These are phyloP conservation scores for Leiothrix lutea DNA, from an alignment of 2,113 vertebrate genomes.

Conservation along the genomic window DNA sequence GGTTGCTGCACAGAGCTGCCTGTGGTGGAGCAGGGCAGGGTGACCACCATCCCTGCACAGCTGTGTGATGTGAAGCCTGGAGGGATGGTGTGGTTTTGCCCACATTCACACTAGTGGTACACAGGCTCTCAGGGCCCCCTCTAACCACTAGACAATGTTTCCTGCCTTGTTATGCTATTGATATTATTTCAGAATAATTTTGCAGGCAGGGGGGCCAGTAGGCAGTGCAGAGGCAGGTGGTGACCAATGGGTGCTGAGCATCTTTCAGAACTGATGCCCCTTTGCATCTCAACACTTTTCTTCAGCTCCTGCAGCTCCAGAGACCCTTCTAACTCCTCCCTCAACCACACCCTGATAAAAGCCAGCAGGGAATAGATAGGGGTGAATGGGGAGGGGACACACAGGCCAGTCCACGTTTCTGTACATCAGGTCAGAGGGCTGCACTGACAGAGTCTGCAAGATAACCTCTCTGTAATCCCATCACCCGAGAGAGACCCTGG, in stretches of 20 bases:
- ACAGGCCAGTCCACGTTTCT: background rate
- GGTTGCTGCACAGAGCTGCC: background rate
- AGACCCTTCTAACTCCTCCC: constrained; percentile 55
- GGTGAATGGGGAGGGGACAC: background rate
- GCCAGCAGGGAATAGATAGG: background rate
- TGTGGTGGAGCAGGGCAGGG: background rate
- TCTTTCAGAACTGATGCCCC: constrained; percentile 51
- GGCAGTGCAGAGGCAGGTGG: background rate
- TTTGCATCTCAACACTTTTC: background rate
- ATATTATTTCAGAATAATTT: constrained; percentile 20
- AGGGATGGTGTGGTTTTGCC: constrained; percentile 40
- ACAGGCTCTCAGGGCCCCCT: background rate
- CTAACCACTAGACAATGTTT: constrained; percentile 56
- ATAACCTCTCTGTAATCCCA: background rate
- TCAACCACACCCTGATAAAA: background rate
- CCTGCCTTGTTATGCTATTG: constrained; percentile 25
- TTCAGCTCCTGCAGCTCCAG: background rate
- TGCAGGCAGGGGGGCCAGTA: background rate
- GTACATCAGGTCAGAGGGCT: background rate
- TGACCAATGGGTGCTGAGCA: constrained; percentile 40
- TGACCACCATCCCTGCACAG: background rate
- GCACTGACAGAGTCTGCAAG: background rate
- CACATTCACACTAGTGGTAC: background rate
- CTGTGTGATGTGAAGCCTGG: background rate
- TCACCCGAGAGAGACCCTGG: background rate